Conservation (phyloP, 2,113 vertebrate species). For the Anolis sagrei region DNA sequence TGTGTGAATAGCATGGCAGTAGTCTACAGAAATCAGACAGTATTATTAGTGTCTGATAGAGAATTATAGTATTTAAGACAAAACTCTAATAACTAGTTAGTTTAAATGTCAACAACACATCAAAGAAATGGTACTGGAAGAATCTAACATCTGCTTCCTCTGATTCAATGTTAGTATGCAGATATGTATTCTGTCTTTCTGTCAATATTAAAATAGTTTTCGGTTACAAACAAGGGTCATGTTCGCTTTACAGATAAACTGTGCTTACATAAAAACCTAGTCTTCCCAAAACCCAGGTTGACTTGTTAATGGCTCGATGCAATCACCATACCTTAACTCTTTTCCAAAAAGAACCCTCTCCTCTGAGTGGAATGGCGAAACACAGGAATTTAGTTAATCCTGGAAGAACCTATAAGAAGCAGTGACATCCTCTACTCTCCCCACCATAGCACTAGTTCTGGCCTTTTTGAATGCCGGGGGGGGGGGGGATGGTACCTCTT, state of each 20-base stretch:
- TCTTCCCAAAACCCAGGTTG: no score
- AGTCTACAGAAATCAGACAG: not conserved
- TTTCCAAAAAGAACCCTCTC: no score
- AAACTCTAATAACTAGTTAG: slow-evolving; percentile 16
- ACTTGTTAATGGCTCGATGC: no score
- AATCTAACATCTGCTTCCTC: not conserved
- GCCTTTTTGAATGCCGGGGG: no score
- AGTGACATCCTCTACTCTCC: no score
- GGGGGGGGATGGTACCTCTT: no score
- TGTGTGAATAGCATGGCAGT: not conserved
- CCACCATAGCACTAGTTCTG: no score
- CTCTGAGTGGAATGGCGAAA: no score
- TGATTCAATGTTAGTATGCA: slow-evolving; percentile 18
- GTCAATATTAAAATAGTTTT: slow-evolving; percentile 11
- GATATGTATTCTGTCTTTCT: slow-evolving; percentile 17
- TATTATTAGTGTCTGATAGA: not conserved
- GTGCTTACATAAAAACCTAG: not conserved
- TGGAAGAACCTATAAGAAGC: no score
- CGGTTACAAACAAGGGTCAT: not conserved
- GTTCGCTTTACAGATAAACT: slow-evolving; percentile 11
- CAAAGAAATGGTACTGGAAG: slow-evolving; percentile 15
- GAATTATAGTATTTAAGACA: not conserved
- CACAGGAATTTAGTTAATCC: no score
- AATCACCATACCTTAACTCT: no score
- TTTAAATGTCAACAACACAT: slow-evolving; percentile 1